A percentile compares a stretch with the other conserved stretches of the same genome.
These are phyloP conservation scores for Brachionus manjavacas DNA, from an alignment of 1,140 invertebrate species.

Conservation along the genomic window DNA sequence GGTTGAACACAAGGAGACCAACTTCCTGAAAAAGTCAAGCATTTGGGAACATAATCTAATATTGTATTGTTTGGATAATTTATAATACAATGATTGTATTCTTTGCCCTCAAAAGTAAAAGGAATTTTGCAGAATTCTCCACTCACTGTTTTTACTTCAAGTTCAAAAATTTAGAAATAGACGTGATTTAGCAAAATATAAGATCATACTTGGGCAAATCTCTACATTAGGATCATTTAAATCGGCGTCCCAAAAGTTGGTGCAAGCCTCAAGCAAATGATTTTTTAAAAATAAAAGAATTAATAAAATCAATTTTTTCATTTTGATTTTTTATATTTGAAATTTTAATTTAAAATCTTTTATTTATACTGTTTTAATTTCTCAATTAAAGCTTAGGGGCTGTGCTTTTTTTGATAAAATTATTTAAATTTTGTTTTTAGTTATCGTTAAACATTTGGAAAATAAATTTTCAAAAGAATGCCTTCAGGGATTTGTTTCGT, in stretches of 20 bases:
- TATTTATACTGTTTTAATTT: neutral
- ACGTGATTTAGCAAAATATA: neutral
- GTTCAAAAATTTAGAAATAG: neutral
- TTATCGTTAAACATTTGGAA: neutral
- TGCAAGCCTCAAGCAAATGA: neutral
- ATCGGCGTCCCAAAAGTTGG: neutral
- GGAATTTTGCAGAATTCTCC: conserved; percentile 3
- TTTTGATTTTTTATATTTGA: neutral
- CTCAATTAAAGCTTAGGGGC: neutral
- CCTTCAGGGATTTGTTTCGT: neutral
- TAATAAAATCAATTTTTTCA: neutral
- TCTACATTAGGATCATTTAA: neutral
- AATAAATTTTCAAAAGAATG: neutral
- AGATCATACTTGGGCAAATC: neutral
- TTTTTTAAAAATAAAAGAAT: neutral
- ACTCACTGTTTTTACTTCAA: neutral
- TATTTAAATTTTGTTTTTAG: neutral
- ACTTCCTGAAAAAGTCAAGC: neutral
- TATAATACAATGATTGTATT: conserved; percentile 8
- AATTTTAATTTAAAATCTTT: neutral
- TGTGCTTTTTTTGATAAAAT: neutral
- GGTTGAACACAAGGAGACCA: neutral
- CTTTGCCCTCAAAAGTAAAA: neutral
- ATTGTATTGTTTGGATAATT: neutral
- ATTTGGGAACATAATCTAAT: neutral